Conservation (phyloP, 2,113 vertebrate species). For the Carassius gibelio region DNA sequence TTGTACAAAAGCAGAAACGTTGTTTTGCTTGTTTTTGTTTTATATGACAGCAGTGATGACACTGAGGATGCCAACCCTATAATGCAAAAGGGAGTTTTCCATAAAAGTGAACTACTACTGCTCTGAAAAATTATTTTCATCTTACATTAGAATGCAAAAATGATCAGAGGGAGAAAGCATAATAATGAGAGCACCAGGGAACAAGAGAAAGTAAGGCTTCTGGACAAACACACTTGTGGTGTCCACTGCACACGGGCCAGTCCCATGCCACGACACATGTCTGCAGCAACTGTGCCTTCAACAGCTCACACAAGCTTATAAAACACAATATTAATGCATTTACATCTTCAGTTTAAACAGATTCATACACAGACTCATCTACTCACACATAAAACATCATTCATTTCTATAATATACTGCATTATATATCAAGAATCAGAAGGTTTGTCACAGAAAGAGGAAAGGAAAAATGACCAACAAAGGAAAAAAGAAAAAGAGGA, state of each 20-base stretch:
- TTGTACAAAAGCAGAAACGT: too few species aligned
- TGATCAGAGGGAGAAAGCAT: not conserved
- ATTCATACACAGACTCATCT: not conserved
- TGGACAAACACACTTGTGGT: not conserved
- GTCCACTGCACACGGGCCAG: not conserved
- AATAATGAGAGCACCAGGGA: not conserved
- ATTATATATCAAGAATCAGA: not conserved
- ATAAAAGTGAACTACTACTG: not conserved
- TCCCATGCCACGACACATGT: conserved; percentile 30
- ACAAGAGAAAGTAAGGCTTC: not conserved
- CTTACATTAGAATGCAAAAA: not conserved
- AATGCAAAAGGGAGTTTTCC: too few species aligned
- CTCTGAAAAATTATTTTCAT: not conserved
- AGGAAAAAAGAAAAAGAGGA: not conserved
- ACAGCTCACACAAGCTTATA: conserved; percentile 34
- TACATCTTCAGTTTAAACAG: not conserved
- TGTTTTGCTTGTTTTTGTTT: too few species aligned
- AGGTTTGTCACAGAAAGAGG: not conserved
- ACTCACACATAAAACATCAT: not conserved
- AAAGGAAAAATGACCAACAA: not conserved
- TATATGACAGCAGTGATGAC: too few species aligned
- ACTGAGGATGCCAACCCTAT: too few species aligned
- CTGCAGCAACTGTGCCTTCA: conserved; percentile 39
- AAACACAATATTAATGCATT: conserved; percentile 3
- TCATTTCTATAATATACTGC: not conserved